Evolutionary conservation across 2,888 invertebrate genomes (phyloP).

Genomic region (Pyrrhia umbra): DNA sequence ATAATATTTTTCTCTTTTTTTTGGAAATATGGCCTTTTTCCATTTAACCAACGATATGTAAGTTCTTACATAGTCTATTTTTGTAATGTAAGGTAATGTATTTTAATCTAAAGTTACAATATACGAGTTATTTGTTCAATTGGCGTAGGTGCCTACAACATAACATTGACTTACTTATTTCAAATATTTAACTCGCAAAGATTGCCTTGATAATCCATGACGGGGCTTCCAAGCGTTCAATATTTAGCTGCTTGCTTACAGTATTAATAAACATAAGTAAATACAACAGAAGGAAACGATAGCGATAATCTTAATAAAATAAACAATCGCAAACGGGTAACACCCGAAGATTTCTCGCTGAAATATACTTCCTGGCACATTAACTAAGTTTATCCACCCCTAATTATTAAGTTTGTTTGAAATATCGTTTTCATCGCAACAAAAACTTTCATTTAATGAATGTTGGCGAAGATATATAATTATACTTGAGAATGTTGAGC

Average conservation of each 20-base stretch:
- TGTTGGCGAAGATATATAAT: slow-evolving; percentile 58
- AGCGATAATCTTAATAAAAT: slow-evolving; percentile 38
- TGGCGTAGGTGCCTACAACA: neutral
- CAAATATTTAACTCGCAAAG: slow-evolving; percentile 22
- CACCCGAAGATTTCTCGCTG: slow-evolving; percentile 37
- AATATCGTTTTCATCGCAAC: slow-evolving; percentile 63
- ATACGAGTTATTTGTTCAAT: neutral
- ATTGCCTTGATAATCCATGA: neutral
- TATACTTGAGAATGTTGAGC: slow-evolving; percentile 47
- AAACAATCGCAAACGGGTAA: slow-evolving; percentile 18
- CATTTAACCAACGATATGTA: too few relatives aligned
- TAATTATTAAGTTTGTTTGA: slow-evolving; percentile 65
- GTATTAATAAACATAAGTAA: slow-evolving; percentile 23
- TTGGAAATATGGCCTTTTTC: too few relatives aligned
- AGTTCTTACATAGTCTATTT: too few relatives aligned
- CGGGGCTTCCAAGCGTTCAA: neutral
- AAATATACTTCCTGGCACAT: slow-evolving; percentile 48
- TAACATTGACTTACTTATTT: slow-evolving; percentile 2
- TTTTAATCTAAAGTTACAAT: neutral
- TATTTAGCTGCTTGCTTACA: slow-evolving; percentile 20
- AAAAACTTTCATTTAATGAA: slow-evolving; percentile 63
- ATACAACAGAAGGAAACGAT: slow-evolving; percentile 26
- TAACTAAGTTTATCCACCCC: slow-evolving; percentile 53
- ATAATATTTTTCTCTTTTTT: too few relatives aligned
- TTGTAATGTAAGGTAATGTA: neutral